Conservation (phyloP, 2,888 invertebrate species). For the Aphodius granarius region DNA sequence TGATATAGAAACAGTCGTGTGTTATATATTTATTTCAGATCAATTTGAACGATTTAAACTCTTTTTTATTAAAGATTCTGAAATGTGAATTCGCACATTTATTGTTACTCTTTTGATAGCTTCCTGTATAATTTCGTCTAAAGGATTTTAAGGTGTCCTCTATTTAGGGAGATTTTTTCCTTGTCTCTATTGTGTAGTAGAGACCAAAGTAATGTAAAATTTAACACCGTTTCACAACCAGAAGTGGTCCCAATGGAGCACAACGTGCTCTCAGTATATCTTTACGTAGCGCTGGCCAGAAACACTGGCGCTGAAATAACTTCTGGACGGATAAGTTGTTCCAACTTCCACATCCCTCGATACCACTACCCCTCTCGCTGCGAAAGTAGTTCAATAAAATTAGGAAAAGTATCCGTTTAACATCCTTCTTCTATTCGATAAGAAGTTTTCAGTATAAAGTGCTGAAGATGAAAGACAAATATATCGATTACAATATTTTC, state of each 20-base stretch:
- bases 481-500: too few relatives aligned
- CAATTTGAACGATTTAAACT: too few relatives aligned
- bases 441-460: conserved; percentile 7
- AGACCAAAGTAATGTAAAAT: conserved; percentile 11
- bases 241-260: conserved; percentile 1
- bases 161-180: conserved; percentile 4
- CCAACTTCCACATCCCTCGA: background rate
- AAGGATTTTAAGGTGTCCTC: too few relatives aligned
- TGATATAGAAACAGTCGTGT: too few relatives aligned
- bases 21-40: too few relatives aligned
- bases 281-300: conserved; percentile 8
- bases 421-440: conserved; percentile 9
- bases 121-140: too few relatives aligned
- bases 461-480: too few relatives aligned
- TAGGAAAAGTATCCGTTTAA: conserved; percentile 13
- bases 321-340: conserved; percentile 1
- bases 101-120: too few relatives aligned
- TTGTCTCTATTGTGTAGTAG: conserved; percentile 9
- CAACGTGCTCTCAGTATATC: background rate
- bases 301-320: background rate
- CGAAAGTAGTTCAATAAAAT: conserved; percentile 8
- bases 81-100: too few relatives aligned
- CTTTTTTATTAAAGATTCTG: too few relatives aligned
- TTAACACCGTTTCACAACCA: conserved; percentile 1
- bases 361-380: background rate